Evolutionary conservation across 2,888 invertebrate species (phyloP), one percentile per base, ranked within the genome.

Genomic region (Cheiracanthium punctorium): DNA sequence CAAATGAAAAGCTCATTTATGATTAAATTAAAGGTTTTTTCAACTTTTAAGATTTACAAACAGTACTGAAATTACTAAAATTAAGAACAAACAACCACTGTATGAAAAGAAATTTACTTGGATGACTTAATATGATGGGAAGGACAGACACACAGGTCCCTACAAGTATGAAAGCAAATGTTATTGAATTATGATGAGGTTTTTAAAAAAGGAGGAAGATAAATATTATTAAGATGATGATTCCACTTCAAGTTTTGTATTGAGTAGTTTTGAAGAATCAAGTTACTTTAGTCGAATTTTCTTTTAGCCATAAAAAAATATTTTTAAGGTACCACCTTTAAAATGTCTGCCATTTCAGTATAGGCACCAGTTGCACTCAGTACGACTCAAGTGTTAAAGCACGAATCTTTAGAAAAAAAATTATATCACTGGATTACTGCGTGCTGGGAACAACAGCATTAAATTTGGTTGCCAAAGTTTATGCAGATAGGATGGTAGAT

Each of bases 241-340:
- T 12, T 24, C 24, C 24, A 58, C 24, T 58, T 58, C 24, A 24
- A 58, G 58, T 58, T 17, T 17, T 24, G n/a, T 17, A 48, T 24
- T 24, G 24, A 58, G 24, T 24, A 48, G 48, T 5, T 5, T 24
- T 24, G 12, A 58, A 58, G 48, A 48, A 24, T 58, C 24, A 58
- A 17, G 58, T 58, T 14, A 48, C 48, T 24, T 58, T 58, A 58
- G 58, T 24, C 12, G 71, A 71, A 52, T 41, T 41, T 72, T 43
- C 64, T 37, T 24, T 43, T 43, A 72, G 72, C 65, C 41, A 75
- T 80, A 80, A 41, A 80, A 80, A 80, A 80, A 80, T 80, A 80
- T 72, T 72, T n/a, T 72, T 72, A 64, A 28, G 37, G 32, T 69
- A 77, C 69, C 72, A 72, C 10, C 33, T 43, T 65, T 65, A 64